phyloP scores from a whole-genome alignment of 2,888 invertebrate species.

The Biston betularia region DNA sequence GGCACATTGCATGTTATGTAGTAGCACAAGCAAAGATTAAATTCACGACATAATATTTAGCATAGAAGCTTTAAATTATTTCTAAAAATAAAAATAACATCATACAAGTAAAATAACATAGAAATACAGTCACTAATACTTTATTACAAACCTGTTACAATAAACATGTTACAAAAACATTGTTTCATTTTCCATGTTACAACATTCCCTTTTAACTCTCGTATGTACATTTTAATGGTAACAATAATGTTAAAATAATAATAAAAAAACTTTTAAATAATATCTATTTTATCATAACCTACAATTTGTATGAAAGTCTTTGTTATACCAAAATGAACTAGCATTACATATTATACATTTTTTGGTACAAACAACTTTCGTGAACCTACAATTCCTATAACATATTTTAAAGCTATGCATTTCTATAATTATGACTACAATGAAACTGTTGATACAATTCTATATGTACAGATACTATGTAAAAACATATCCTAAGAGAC shows the following conservation, averaged over 20 bases:
- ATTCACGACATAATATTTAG: neutral
- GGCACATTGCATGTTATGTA: constrained; percentile 1
- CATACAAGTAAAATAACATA: constrained; percentile 51
- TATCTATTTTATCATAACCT: constrained; percentile 60
- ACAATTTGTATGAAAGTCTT: constrained; percentile 80
- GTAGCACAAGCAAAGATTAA: neutral
- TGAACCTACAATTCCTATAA: constrained; percentile 53
- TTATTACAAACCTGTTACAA: constrained; percentile 73
- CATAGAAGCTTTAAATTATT: neutral
- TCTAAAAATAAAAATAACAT: neutral
- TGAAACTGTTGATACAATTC: constrained; percentile 65
- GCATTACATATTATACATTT: constrained; percentile 78
- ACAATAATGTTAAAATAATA: constrained; percentile 67
- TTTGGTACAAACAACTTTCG: constrained; percentile 82
- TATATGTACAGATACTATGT: constrained; percentile 53
- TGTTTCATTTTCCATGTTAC: constrained; percentile 46
- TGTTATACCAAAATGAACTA: constrained; percentile 77
- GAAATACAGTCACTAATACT: constrained; percentile 66
- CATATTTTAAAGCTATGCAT: constrained; percentile 81
- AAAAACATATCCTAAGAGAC: constrained; percentile 40
- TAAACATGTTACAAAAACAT: constrained; percentile 43
- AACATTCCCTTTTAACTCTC: constrained; percentile 59
- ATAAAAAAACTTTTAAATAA: constrained; percentile 74
- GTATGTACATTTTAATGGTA: constrained; percentile 76
- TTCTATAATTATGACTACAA: constrained; percentile 78